phyloP scores from a whole-genome alignment of 2,797 vertebrate species.

The Platyrinchus mystaceus region DNA sequence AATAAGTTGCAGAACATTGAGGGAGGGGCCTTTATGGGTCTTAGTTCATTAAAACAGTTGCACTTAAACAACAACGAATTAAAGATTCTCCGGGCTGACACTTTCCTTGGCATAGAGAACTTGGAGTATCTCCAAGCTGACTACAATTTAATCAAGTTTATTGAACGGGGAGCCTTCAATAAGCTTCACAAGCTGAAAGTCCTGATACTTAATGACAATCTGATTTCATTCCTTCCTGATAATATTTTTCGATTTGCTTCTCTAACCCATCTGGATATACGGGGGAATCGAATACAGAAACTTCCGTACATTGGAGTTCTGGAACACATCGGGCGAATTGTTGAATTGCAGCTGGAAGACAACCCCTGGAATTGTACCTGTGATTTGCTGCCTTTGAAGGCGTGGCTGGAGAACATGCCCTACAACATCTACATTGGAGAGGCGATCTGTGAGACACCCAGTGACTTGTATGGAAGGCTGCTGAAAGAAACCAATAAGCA shows the following conservation, averaged over 20 bases:
- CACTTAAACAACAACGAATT: constrained; percentile 99
- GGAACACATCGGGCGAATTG: constrained; percentile 96
- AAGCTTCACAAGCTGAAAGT: constrained; percentile 98
- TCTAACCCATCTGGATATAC: constrained; percentile 97
- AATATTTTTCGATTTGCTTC: constrained; percentile 99
- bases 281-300: constrained; percentile 97
- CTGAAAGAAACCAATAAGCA: constrained; percentile 97
- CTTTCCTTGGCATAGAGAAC: constrained; percentile 97
- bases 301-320: constrained; percentile 96
- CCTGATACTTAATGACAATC: constrained; percentile 97
- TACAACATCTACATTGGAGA: constrained; percentile 98
- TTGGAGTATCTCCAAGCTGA: constrained; percentile 99
- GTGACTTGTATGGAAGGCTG: constrained; percentile 92
- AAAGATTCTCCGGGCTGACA: constrained; percentile 94
- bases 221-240: constrained; percentile 93
- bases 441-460: constrained; percentile 96
- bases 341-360: constrained; percentile 95
- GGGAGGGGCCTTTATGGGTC: constrained; percentile 94
- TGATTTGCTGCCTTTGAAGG: constrained; percentile 94
- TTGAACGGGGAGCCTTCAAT: constrained; percentile 98
- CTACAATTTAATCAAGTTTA: constrained; percentile 99
- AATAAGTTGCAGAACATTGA: constrained; percentile 98
- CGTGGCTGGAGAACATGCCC: constrained; percentile 99
- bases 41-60: constrained; percentile 95
- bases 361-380: constrained; percentile 99